These are phyloP conservation scores for Autographa gamma DNA, from an alignment of 2,888 invertebrate genomes.

Conservation along the genomic window DNA sequence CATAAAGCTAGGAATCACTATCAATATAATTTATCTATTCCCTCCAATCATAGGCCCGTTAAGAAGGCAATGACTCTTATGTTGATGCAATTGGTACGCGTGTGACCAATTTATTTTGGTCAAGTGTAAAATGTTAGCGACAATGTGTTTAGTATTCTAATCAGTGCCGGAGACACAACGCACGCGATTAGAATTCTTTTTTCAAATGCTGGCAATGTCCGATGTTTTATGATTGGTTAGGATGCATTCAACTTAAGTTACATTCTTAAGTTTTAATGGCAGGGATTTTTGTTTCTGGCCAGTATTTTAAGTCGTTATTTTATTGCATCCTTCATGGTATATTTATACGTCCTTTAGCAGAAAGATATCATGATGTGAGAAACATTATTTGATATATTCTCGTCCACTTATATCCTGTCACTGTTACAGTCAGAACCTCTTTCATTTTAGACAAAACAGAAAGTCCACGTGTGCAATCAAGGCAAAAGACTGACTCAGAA, in stretches of 20 bases:
- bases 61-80: slow-evolving; percentile 49
- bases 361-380: neutral
- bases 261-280: neutral
- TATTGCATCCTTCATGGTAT: slow-evolving; percentile 3
- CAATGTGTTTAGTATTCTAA: slow-evolving; percentile 57
- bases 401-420: neutral
- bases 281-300: slow-evolving; percentile 7
- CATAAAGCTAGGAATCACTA: slow-evolving; percentile 19
- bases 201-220: slow-evolving; percentile 24
- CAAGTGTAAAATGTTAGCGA: slow-evolving; percentile 49
- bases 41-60: slow-evolving; percentile 50
- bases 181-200: slow-evolving; percentile 51
- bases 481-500: neutral
- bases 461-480: too few relatives aligned
- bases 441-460: too few relatives aligned
- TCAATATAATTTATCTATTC: slow-evolving; percentile 41
- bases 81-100: slow-evolving; percentile 55
- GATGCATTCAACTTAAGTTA: slow-evolving; percentile 16
- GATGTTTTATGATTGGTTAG: neutral
- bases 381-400: neutral
- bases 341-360: slow-evolving; percentile 8
- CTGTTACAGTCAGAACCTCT: neutral
- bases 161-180: slow-evolving; percentile 38
- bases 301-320: slow-evolving; percentile 28
- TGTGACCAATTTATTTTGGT: slow-evolving; percentile 51